Base-by-base conservation (phyloP, 1,140 invertebrate genomes). In the Cotesia typhae region DNA sequence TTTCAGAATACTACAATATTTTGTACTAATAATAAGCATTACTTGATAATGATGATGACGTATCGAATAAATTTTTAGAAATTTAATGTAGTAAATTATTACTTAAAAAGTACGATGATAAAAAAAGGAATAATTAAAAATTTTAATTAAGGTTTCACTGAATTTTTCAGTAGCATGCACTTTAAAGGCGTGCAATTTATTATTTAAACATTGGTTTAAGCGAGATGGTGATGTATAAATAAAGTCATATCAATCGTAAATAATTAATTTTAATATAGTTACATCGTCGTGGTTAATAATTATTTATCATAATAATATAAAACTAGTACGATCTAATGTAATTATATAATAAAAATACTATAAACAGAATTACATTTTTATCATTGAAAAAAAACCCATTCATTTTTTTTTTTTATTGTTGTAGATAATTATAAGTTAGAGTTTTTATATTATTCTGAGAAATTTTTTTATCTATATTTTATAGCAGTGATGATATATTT, bases 201-300 rank as follows among this genome's bases (percentile, higher is more conserved):
- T 38, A 37, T 36, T 70, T 55, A 14, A 53, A 59, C 37, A 41
- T 53, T 55, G 59, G 51, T 10, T 38, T 63, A 55, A 53, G 65
- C 59, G 52, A 57, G 67, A 72, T 71, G 77, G 74, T 75, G 76
- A 77, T 86, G 85, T 87, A 85, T 84, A 86, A 87, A 87, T 81
- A 83, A 84, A 87, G 82, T 83, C 85, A 87, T 87, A 87, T 87
- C 84, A 87, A 82, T 85, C 82, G 79, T 81, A 83, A 82, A 78
- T 79, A 82, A 78, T 80, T 79, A 80, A 75, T 81, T 75, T 80
- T 80, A 81, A 78, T 73, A 37, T 74, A 75, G 73, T 81, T 9
- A 59, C 17, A 59, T 28, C 73, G 75, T 71, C 76, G 77, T 74
- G 69, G 79, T 78, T 77, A 78, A 77, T 78, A 79, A 82, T 79